Conservation (phyloP, 2,113 vertebrate genomes). For the Sphyrna mokarran region DNA sequence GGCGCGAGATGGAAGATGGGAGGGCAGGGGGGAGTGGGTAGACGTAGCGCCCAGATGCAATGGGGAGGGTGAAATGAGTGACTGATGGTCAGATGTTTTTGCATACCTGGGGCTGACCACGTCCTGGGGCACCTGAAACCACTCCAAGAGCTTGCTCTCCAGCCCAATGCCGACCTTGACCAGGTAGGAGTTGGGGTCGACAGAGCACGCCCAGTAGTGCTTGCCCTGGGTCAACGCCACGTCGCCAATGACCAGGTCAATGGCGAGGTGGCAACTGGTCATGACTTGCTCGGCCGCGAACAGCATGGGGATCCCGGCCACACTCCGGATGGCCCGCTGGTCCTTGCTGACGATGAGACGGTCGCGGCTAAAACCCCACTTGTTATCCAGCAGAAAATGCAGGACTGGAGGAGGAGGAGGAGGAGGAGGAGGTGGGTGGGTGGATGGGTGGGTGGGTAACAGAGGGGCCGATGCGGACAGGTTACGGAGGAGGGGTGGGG, state of each 20-base stretch:
- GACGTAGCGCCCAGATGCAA: too few relatives aligned
- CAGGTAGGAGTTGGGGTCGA: conserved; percentile 89
- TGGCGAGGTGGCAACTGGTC: conserved; percentile 85
- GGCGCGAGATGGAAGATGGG: too few relatives aligned
- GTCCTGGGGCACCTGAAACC: conserved; percentile 88
- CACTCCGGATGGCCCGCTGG: conserved; percentile 81
- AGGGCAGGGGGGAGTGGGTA: too few relatives aligned
- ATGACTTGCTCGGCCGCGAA: conserved; percentile 77
- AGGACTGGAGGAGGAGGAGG: conserved; percentile 61
- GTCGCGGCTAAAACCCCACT: conserved; percentile 83
- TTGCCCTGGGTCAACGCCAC: conserved; percentile 82
- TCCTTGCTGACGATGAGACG: conserved; percentile 83
- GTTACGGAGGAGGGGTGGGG: too few relatives aligned
- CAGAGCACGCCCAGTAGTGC: conserved; percentile 93
- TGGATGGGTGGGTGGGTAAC: not conserved
- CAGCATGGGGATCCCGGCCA: conserved; percentile 78
- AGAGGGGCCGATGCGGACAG: not conserved
- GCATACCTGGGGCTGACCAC: conserved; percentile 85
- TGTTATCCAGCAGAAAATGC: conserved; percentile 86
- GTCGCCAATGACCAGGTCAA: conserved; percentile 77
- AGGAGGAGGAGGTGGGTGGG: conserved; percentile 10
- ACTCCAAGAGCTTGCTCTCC: conserved; percentile 85
- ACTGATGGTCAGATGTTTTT: not conserved
- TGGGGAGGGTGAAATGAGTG: not conserved
- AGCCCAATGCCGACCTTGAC: conserved; percentile 91